Evolutionary conservation across 2,888 invertebrate species (phyloP), one percentile per base, ranked within the genome.

Genomic region (Amphipyra berbera): DNA sequence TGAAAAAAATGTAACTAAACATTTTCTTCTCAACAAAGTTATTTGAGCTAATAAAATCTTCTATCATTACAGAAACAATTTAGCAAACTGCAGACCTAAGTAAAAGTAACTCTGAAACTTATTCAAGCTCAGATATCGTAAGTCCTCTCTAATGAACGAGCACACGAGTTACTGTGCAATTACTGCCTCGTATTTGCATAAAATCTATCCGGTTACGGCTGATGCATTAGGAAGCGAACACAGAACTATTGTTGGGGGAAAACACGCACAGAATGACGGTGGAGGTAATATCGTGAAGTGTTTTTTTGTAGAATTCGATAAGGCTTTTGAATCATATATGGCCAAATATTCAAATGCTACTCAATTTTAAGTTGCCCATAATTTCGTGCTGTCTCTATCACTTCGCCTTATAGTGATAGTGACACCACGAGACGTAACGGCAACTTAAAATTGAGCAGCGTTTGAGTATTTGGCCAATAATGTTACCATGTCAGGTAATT

Each of bases 131-230:
- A 74, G 58, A 79, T 81, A 76, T 72, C 74, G 73, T 73, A 77
- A 75, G 76, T 83, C 62, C 42, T 14, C 56, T 59, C 78, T 89
- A 89, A 90, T 90, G 88, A 89, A 88, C 82, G 84, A 84, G 84
- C 84, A 83, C 79, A 82, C 78, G 79, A 88, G 80, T 88, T 85
- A 87, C 84, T 76, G 81, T 75, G 87, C 87, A 88, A 88, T 88
- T 88, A 88, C 84, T 74, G 78, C 50, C 30, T 66, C 65, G 65
- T 81, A 84, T 88, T 88, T 89, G 87, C 89, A 89, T 88, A 85
- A 88, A 84, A 82, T 84, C 81, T 81, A 86, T 82, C 80, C 69
- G 65, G 65, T 65, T 68, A 60, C 61, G 61, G 72, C 75, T 75
- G 79, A 82, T 82, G 81, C 81, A 77, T 83, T 81, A 73, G 72